Conservation (phyloP, 2,113 vertebrate species). For the Oncorhynchus keta region DNA sequence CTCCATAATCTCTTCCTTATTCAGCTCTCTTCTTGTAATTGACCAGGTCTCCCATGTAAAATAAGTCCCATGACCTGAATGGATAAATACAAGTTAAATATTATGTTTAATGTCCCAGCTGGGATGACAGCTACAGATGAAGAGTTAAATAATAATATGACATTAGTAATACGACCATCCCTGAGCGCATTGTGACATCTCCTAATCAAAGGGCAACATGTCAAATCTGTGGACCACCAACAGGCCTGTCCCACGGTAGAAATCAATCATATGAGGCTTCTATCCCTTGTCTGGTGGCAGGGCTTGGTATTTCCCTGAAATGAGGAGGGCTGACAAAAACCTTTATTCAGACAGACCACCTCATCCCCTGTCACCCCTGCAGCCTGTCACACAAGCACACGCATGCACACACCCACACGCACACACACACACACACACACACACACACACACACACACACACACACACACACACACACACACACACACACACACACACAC, state of each 20-base stretch:
- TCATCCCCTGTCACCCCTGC: conserved; percentile 42
- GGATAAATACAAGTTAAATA: neutral
- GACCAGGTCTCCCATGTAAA: no score
- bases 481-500: no score
- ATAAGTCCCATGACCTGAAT: no score
- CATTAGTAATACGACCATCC: no score
- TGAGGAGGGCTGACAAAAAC: conserved; percentile 40
- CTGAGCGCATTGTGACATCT: no score
- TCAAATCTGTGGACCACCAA: conserved; percentile 25
- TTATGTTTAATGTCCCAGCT: neutral
- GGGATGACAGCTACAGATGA: neutral
- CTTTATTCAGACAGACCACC: conserved; percentile 55
- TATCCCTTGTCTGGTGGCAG: conserved; percentile 1
- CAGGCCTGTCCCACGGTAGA: conserved; percentile 26
- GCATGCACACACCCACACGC: no score
- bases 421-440: no score
- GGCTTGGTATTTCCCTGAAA: conserved; percentile 20
- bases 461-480: neutral
- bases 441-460: no score
- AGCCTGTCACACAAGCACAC: neutral
- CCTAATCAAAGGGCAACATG: conserved; percentile 30
- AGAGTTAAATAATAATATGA: no score
- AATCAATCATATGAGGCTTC: conserved; percentile 47
- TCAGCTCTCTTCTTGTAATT: no score
- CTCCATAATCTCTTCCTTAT: no score